Conservation (phyloP, 1,140 invertebrate species). For the Drosophila mojavensis region DNA sequence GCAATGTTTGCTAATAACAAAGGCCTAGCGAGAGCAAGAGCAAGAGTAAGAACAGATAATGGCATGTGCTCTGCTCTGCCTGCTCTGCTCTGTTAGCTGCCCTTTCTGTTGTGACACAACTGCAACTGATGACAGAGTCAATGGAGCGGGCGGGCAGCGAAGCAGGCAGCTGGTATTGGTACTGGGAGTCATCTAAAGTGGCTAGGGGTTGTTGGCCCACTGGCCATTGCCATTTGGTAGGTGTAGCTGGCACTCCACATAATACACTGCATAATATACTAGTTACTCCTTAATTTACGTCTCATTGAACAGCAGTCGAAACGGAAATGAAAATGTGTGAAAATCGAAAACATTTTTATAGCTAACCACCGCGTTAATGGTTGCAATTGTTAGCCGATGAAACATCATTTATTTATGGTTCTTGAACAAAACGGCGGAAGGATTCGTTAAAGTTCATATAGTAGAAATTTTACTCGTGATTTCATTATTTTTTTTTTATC, state of each 20-base stretch:
- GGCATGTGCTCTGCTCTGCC: slow-evolving; percentile 35
- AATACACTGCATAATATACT: slow-evolving; percentile 7
- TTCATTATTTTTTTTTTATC: no score
- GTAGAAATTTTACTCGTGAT: no score
- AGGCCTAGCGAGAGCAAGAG: not conserved
- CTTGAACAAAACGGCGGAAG: slow-evolving; percentile 5
- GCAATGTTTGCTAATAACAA: slow-evolving; percentile 42
- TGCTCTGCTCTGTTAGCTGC: slow-evolving; percentile 6
- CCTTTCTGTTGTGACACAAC: slow-evolving; percentile 50
- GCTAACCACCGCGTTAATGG: slow-evolving; percentile 63
- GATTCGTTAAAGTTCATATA: no score
- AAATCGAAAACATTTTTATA: slow-evolving; percentile 33
- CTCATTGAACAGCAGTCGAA: slow-evolving; percentile 56
- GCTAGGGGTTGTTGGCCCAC: slow-evolving; percentile 8
- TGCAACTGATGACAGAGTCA: slow-evolving; percentile 37
- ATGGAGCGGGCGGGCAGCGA: slow-evolving; percentile 25
- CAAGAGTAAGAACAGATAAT: slow-evolving; percentile 20
- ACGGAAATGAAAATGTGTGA: slow-evolving; percentile 26
- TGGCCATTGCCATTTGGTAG: slow-evolving; percentile 5
- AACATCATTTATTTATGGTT: slow-evolving; percentile 24
- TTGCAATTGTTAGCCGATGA: slow-evolving; percentile 21
- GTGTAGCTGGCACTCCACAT: slow-evolving; percentile 4
- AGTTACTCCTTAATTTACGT: slow-evolving; percentile 64
- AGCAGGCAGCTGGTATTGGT: slow-evolving; percentile 30
- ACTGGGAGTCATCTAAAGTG: slow-evolving; percentile 25